These are phyloP conservation scores for Drosophila arawakana DNA, from an alignment of 1,140 invertebrate species.

Conservation along the genomic window DNA sequence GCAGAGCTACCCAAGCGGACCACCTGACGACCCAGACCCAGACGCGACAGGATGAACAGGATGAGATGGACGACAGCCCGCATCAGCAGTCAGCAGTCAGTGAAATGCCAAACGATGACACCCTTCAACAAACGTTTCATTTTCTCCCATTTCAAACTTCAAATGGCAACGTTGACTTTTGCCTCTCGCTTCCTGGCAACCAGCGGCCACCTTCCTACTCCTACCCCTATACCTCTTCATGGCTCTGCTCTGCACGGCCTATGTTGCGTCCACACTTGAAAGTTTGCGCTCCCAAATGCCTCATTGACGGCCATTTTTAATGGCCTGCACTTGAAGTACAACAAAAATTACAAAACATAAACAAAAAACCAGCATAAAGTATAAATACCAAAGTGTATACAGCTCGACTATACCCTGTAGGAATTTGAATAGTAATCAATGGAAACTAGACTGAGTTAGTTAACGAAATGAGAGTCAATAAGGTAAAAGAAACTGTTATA, in stretches of 20 bases:
- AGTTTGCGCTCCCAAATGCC: slow-evolving; percentile 64
- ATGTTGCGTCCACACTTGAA: slow-evolving; percentile 35
- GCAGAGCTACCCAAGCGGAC: slow-evolving; percentile 49
- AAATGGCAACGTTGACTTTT: slow-evolving; percentile 30
- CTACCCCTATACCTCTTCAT: background rate
- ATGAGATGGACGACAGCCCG: slow-evolving; percentile 1
- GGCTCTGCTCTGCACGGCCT: background rate
- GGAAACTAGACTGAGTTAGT: too few relatives aligned
- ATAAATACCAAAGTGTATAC: background rate
- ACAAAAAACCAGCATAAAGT: slow-evolving; percentile 33
- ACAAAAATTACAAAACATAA: slow-evolving; percentile 56
- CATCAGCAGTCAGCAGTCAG: slow-evolving; percentile 31
- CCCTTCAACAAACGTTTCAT: slow-evolving; percentile 39
- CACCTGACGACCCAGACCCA: slow-evolving; percentile 27
- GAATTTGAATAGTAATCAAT: background rate
- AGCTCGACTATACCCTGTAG: slow-evolving; percentile 14
- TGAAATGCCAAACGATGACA: slow-evolving; percentile 45
- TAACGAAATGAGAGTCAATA: too few relatives aligned
- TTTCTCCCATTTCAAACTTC: background rate
- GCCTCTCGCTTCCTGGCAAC: background rate
- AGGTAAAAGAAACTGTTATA: too few relatives aligned
- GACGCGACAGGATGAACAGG: background rate
- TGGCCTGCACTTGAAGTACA: slow-evolving; percentile 54
- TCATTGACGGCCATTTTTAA: slow-evolving; percentile 79
- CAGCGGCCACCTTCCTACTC: background rate